Percentiles rank a stretch among this genome's conserved stretches.
Evolutionary conservation across 2,888 invertebrate genomes (phyloP).

Genomic region (Epinotia demarniana): DNA sequence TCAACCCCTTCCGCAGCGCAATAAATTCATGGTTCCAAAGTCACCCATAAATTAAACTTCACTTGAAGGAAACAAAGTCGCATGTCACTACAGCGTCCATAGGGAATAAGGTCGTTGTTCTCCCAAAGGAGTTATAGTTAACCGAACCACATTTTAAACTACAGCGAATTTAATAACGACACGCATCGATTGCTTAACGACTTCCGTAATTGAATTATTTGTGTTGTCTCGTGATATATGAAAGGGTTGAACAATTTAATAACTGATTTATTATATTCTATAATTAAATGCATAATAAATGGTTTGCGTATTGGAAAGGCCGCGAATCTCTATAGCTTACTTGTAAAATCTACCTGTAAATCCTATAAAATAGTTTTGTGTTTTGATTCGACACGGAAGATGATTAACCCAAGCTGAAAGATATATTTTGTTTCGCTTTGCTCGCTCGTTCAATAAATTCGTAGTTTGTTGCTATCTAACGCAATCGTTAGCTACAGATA

Average conservation of each 20-base stretch:
- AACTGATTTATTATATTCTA: constrained; percentile 53
- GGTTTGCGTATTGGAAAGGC: constrained; percentile 7
- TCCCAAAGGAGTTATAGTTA: constrained; percentile 74
- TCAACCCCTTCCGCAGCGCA: constrained; percentile 44
- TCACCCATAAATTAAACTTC: constrained; percentile 61
- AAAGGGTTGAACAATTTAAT: constrained; percentile 69
- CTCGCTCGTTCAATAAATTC: not conserved
- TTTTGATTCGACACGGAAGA: no score
- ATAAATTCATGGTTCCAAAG: constrained; percentile 37
- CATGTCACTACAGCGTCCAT: not conserved
- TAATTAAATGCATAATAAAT: constrained; percentile 42
- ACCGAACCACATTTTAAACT: constrained; percentile 79
- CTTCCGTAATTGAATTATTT: constrained; percentile 76
- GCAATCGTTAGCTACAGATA: no score
- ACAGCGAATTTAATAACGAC: constrained; percentile 76
- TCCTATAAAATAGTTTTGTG: not conserved
- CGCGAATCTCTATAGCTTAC: not conserved
- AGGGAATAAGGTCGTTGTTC: constrained; percentile 1
- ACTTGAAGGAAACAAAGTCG: constrained; percentile 47
- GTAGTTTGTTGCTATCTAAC: not conserved
- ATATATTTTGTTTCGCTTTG: no score
- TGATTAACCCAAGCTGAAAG: no score
- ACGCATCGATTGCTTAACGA: constrained; percentile 82
- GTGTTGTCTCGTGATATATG: constrained; percentile 59
- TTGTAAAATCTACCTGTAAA: not conserved